phyloP scores from a whole-genome alignment of 2,797 vertebrate genomes.

The Takifugu rubripes region DNA sequence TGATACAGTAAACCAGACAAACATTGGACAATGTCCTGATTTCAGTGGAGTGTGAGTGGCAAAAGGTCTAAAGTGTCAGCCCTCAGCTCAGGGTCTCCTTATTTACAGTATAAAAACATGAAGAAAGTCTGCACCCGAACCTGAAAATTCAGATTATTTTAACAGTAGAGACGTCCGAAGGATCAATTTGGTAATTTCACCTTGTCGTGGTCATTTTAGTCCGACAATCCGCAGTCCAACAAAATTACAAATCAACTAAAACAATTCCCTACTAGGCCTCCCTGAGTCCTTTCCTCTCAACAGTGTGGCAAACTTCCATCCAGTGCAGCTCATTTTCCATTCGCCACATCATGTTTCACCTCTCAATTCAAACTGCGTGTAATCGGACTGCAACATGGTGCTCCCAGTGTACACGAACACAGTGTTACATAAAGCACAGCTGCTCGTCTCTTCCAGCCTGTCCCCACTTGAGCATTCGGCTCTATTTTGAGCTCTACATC shows the following conservation, averaged over 20 bases:
- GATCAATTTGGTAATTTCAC: too few species aligned
- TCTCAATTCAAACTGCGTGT: constrained; percentile 30
- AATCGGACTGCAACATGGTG: constrained; percentile 29
- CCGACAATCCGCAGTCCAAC: too few species aligned
- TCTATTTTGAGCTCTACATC: constrained; percentile 68
- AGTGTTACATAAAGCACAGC: constrained; percentile 73
- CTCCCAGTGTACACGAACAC: constrained; percentile 16
- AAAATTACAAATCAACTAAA: too few species aligned
- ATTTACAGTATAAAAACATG: neutral
- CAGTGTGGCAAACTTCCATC: neutral
- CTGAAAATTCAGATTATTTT: too few species aligned
- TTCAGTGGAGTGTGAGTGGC: constrained; percentile 1
- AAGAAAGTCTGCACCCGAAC: too few species aligned
- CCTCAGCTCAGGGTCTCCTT: neutral
- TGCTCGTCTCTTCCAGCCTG: constrained; percentile 59
- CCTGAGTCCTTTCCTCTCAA: too few species aligned
- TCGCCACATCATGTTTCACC: constrained; percentile 50
- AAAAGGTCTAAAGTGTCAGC: constrained; percentile 13
- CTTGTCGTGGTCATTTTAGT: too few species aligned
- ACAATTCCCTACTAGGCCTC: too few species aligned
- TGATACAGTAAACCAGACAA: constrained; percentile 25
- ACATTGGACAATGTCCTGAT: neutral
- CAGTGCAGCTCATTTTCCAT: constrained; percentile 10
- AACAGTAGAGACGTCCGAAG: too few species aligned
- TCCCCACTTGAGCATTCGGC: constrained; percentile 28